Evolutionary conservation across 2,888 invertebrate species (phyloP), one percentile per base, ranked within the genome.

Genomic region (Silvanus unidentatus): DNA sequence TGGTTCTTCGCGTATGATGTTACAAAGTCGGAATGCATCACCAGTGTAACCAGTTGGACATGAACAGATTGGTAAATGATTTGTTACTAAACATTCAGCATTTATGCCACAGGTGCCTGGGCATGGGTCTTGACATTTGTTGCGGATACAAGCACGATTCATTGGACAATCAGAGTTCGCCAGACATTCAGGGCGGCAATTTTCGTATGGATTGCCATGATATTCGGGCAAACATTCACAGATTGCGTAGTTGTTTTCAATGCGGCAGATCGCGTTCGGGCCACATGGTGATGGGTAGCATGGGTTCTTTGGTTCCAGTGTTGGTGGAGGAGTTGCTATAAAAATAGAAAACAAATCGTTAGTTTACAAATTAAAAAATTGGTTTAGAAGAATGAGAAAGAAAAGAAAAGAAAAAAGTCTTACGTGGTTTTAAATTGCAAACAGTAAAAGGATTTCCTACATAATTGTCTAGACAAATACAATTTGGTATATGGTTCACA

Each of bases 71-170:
- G 82, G 80, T 32, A 77, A 73, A 52, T 83, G 81, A 73, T 90
- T 82, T 64, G 88, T 75, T 49, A 80, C 77, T 66, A 84, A 77
- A 71, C 93, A 80, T 63, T 89, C 75, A 2, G 93, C 88, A 56
- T 86, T 88, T 10, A 89, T 71, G 28, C 92, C 92, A 58, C 92
- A 92, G 1, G 88, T 84, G 54, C 86, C 86, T 29, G 83, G 77
- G 63, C 90, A 89, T 29, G 92, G 91, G 71, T 93, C 88, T 49
- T 82, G 78, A 63, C 93, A 94, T 63, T 86, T 86, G 53, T 86
- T 88, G 41, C 82, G 80, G 57, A 88, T 84, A 63, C 92, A 93
- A 2, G 89, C 84, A 53, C 82, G 82, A 53, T 88, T 81, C 53
- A 86, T 81, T 0, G 88, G 77, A 69, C 93, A 94, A 58, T 92